Percentiles rank a stretch among this genome's conserved stretches.
These are phyloP conservation scores for Plodia interpunctella DNA, from an alignment of 1,140 invertebrate species.

Conservation along the genomic window DNA sequence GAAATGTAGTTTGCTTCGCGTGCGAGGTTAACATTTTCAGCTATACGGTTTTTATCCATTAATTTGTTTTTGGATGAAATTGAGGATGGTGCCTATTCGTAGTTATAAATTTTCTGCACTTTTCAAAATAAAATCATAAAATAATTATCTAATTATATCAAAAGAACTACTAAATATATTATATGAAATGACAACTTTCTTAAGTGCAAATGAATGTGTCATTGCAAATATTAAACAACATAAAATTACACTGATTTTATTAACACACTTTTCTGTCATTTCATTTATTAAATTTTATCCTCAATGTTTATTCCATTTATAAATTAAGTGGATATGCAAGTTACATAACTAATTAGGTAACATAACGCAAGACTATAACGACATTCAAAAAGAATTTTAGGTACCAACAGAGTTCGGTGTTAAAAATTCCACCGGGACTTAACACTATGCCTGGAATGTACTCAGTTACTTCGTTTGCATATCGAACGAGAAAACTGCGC, in stretches of 20 bases:
- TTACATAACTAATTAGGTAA: too few relatives aligned
- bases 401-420: background rate
- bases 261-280: too few relatives aligned
- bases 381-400: too few relatives aligned
- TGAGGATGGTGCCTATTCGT: conserved; percentile 11
- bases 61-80: conserved; percentile 44
- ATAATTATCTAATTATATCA: conserved; percentile 5
- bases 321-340: too few relatives aligned
- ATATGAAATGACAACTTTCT: too few relatives aligned
- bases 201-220: too few relatives aligned
- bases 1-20: conserved; percentile 51
- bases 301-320: too few relatives aligned
- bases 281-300: too few relatives aligned
- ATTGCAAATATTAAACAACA: too few relatives aligned
- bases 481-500: conserved; percentile 1
- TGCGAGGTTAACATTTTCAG: conserved; percentile 58
- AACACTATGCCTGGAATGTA: background rate
- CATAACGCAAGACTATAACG: too few relatives aligned
- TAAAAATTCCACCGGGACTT: background rate
- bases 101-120: conserved; percentile 34
- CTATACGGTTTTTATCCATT: conserved; percentile 42
- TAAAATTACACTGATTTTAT: too few relatives aligned
- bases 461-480: conserved; percentile 6
- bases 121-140: conserved; percentile 25
- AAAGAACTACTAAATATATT: too few relatives aligned